Conservation (phyloP, 2,888 invertebrate genomes). For the Drosophila niveifrons region DNA sequence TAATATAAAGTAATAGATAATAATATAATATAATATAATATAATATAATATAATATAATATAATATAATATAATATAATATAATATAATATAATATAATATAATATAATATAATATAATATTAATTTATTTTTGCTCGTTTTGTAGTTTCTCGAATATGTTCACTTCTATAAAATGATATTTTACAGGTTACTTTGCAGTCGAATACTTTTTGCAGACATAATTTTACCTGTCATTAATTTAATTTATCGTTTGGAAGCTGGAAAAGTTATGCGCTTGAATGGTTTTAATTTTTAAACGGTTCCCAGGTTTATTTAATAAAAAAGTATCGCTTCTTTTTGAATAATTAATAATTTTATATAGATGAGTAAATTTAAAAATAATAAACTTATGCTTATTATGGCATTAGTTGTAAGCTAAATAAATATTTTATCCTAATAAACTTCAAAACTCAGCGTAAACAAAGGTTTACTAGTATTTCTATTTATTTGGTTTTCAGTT, state of each 20-base stretch:
- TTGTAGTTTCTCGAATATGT: too few relatives aligned
- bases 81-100: too few relatives aligned
- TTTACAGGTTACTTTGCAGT: background rate
- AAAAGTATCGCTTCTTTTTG: too few relatives aligned
- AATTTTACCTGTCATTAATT: slow-evolving; percentile 2
- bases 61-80: too few relatives aligned
- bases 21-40: too few relatives aligned
- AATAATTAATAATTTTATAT: too few relatives aligned
- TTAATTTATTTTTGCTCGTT: too few relatives aligned
- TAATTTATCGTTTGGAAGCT: slow-evolving; percentile 15
- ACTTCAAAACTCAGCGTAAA: background rate
- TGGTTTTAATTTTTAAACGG: slow-evolving; percentile 4
- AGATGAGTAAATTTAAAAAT: too few relatives aligned
- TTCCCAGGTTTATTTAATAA: too few relatives aligned
- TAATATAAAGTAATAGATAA: too few relatives aligned
- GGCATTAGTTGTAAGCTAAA: background rate
- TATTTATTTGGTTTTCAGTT: background rate
- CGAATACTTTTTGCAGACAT: background rate
- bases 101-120: too few relatives aligned
- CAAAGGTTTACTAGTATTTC: background rate
- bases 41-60: too few relatives aligned
- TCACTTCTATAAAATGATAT: background rate
- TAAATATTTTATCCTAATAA: background rate
- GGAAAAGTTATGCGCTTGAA: slow-evolving; percentile 6
- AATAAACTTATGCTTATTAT: background rate